These are phyloP conservation scores for Eilema caniola DNA, from an alignment of 2,888 invertebrate species.

Conservation along the genomic window DNA sequence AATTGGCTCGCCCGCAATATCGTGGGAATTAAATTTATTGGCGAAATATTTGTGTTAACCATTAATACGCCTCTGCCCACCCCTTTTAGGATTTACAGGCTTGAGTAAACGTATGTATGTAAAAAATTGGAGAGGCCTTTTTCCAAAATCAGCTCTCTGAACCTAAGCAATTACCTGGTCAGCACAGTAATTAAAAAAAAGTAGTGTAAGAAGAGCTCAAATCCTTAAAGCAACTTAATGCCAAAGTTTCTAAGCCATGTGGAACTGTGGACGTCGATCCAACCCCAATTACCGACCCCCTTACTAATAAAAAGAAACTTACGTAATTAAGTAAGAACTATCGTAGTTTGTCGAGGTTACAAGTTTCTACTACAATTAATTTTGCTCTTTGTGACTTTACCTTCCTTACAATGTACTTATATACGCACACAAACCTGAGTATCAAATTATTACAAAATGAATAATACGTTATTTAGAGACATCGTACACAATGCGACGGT, in stretches of 20 bases:
- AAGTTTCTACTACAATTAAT: not conserved
- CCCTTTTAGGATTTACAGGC: too few relatives aligned
- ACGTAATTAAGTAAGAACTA: slow-evolving; percentile 4
- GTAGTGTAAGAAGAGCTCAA: not conserved
- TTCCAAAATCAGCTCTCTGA: too few relatives aligned
- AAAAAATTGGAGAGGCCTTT: too few relatives aligned
- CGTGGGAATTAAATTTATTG: too few relatives aligned
- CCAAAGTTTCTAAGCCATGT: not conserved
- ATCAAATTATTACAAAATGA: too few relatives aligned
- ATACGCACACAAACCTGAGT: not conserved
- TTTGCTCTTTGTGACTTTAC: not conserved
- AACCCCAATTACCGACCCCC: not conserved
- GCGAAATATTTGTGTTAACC: too few relatives aligned
- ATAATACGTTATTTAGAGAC: too few relatives aligned
- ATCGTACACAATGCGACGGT: too few relatives aligned
- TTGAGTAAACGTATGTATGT: too few relatives aligned
- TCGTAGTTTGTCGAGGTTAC: slow-evolving; percentile 1
- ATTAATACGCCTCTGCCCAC: too few relatives aligned
- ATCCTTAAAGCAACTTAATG: not conserved
- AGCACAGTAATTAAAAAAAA: not conserved
- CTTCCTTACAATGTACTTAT: not conserved
- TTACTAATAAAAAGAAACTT: not conserved
- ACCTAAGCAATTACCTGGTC: too few relatives aligned
- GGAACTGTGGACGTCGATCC: not conserved
- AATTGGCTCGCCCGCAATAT: too few relatives aligned